Percentiles rank a stretch among this genome's conserved stretches.
These are phyloP conservation scores for Hydrotaea diabolus DNA, from an alignment of 2,888 invertebrate genomes.

Conservation along the genomic window DNA sequence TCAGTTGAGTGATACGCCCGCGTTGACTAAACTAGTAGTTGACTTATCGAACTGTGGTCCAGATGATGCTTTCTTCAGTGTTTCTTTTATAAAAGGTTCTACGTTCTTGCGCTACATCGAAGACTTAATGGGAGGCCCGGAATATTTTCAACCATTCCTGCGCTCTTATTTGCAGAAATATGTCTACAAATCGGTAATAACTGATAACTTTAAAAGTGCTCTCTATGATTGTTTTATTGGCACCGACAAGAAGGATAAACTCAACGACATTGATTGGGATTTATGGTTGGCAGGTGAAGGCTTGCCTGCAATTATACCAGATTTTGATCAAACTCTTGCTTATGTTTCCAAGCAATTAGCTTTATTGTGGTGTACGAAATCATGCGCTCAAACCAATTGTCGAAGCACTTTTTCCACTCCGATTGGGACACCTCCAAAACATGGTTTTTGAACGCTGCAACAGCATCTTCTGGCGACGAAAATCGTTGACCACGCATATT, in stretches of 20 bases:
- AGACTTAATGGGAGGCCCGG: slow-evolving; percentile 89
- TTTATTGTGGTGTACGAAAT: slow-evolving; percentile 83
- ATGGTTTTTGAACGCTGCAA: no score
- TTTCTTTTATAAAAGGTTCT: slow-evolving; percentile 96
- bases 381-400: no score
- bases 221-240: slow-evolving; percentile 87
- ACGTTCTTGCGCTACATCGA: slow-evolving; percentile 94
- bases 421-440: no score
- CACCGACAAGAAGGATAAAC: slow-evolving; percentile 80
- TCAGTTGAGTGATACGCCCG: slow-evolving; percentile 84
- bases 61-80: slow-evolving; percentile 93
- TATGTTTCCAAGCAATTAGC: slow-evolving; percentile 84
- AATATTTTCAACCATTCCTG: slow-evolving; percentile 91
- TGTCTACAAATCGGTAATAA: slow-evolving; percentile 91
- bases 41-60: slow-evolving; percentile 91
- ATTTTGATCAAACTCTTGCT: slow-evolving; percentile 86
- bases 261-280: slow-evolving; percentile 90
- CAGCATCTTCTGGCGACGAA: no score
- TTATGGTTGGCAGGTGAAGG: slow-evolving; percentile 91
- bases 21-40: slow-evolving; percentile 90
- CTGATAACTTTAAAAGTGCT: slow-evolving; percentile 89
- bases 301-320: slow-evolving; percentile 93
- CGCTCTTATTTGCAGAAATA: slow-evolving; percentile 89
- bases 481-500: no score
- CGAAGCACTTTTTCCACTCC: no score